Base-by-base conservation (phyloP, 1,140 invertebrate genomes). In the Procambarus virginalis region DNA sequence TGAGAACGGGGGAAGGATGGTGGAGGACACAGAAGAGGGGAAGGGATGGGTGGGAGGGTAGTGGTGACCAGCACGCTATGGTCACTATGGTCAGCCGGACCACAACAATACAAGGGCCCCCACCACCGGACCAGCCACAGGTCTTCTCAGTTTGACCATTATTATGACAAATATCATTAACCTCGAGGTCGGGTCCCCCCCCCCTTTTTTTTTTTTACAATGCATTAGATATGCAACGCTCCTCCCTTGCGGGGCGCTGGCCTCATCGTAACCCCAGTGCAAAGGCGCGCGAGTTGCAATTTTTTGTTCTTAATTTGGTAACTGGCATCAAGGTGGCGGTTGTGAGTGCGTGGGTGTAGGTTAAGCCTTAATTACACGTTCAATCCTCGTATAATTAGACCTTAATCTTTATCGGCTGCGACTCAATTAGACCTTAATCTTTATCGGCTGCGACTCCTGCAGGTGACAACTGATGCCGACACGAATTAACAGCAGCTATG, bases 401-500 rank as follows among this genome's bases (percentile, higher is more conserved):
- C 87, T 84, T 89, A 79, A 89, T 89, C 81, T 89, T 89, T 89
- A 89, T 89, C 84, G 84, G 51, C 81, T 79, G 48, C 34, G 81
- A 89, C 73, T 89, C 49, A 89, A 89, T 89, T 89, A 89, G 68
- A 89, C 73, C 87, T 84, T 89, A 79, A 89, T 89, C 81, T 89
- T 89, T 89, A 89, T 89, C 84, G 84, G 51, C 81, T 79, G 48
- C 34, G 81, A 89, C 73, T 89, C 49, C 14, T 55, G 81, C 80
- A 83, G 87, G 87, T 89, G 87, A 89, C 87, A 89, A 89, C 81
- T 77, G 87, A 89, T 84, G 87, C 81, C 20, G 55, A 79, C 70
- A 83, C 75, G 81, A 79, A 89, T 84, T 76, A 89, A 82, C 78
- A 70, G 78, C 80, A 75, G 78, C 82, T 83, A 82, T 20, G 86